Evolutionary conservation across 2,888 invertebrate species (phyloP), one percentile per base, ranked within the genome.

Genomic region (Cephus pygmeus): DNA sequence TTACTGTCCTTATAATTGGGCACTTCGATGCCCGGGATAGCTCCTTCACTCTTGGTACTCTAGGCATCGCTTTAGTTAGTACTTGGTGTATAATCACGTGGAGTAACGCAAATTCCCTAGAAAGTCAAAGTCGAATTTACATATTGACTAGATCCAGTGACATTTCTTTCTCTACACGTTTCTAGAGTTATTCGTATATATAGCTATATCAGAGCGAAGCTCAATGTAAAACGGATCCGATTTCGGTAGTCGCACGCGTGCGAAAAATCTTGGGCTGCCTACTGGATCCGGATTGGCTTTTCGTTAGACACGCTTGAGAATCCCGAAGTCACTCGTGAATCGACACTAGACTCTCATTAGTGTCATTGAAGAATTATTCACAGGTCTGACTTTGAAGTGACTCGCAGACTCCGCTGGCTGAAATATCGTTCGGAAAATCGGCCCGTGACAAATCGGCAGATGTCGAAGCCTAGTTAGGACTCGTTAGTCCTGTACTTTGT

Each of bases 281-380:
- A 56, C 9, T 56, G 23, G 56, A 56, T 23, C 56, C 23, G 56
- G 23, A 56, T 56, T 56, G 23, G 56, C 56, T 2, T 56, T 56
- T 56, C 68, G 78, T 80, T 76, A 36, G 81, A 33, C 81, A 79
- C 74, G 80, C 33, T 73, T 69, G 75, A 77, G 56, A 73, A 69
- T 69, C 75, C 75, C 34, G 69, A 69, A 74, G n/a, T 12, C 31
- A 15, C 36, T 80, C 82, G 80, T 83, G 80, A 80, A 86, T 83
- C 84, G 83, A 83, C 85, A 87, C 87, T 87, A 87, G 84, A 89
- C 86, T 87, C 89, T 90, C 90, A 89, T 90, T 90, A 90, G 89
- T 85, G 85, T 83, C 83, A 90, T 90, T 90, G 89, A 90, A 82
- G 88, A 88, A 90, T 90, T 90, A 90, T 90, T 87, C 89, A 90